Base-by-base conservation (phyloP, 2,888 invertebrate genomes). In the Apodemia mormo region DNA sequence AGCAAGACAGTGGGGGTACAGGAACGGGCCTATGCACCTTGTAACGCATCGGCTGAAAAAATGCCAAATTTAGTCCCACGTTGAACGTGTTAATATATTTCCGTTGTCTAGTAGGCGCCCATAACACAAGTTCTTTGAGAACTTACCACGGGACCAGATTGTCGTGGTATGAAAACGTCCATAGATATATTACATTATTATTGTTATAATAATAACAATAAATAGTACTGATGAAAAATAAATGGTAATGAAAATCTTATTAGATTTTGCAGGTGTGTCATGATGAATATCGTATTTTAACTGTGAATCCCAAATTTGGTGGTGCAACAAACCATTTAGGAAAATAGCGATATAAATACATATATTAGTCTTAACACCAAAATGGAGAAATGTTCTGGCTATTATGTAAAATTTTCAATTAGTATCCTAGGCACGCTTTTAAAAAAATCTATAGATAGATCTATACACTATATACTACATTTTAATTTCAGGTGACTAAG, bases 301-400 rank as follows among this genome's bases (percentile, higher is more conserved):
- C 49, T 66, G 71, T 75, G 3, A 72, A 74, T 71, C 54, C 75
- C 12, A 72, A 71, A 67, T 75, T 70, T 75, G 74, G 74, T 29
- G 76, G 73, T 40, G 74, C 74, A 30, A 71, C 37, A n/a, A 72
- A 74, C 64, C 72, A 73, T 74, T 37, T 76, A 74, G 74, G 68
- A 73, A 40, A 71, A 74, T 43, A 74, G 73, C 30, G 2, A 69
- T 9, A 10, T 72, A 4, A 74, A 72, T 64, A 29, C 2, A 43
- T 73, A 69, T 68, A 71, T 73, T n/a, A 72, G 54, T 65, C 22
- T 14, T 58, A 73, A 22, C 68, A 75, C 30, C 49, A 65, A 33
- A 70, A 70, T 68, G 70, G 69, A 12, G 72, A 74, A 70, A 56
- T 29, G 4, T 65, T 70, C 4, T 74, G 71, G 69, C 68, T 74